Evolutionary conservation across 2,797 vertebrate genomes (phyloP).

Genomic region (Dendrocincla fuliginosa): DNA sequence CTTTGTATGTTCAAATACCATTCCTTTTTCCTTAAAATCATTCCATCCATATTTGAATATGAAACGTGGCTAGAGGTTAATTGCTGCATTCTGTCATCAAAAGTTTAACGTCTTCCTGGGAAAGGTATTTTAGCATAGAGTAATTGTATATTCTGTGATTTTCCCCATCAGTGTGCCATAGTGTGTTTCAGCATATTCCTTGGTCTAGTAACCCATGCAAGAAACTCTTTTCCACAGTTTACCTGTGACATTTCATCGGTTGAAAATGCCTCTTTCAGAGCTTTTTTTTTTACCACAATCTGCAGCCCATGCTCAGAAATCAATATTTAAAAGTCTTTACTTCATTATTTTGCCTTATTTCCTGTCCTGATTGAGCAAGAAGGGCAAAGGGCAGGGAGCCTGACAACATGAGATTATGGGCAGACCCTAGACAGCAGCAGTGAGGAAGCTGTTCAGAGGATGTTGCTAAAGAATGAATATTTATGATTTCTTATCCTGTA

Average conservation of each 20-base stretch:
- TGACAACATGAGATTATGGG: background rate
- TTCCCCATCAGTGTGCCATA: background rate
- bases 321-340: constrained; percentile 22
- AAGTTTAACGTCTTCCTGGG: background rate
- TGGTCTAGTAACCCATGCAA: background rate
- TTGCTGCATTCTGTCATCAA: background rate
- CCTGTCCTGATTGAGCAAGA: background rate
- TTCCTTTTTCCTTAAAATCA: background rate
- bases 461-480: constrained; percentile 18
- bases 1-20: background rate
- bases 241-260: background rate
- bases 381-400: constrained; percentile 16
- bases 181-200: background rate
- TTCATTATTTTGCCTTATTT: constrained; percentile 44
- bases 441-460: background rate
- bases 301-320: background rate
- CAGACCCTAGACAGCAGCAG: background rate
- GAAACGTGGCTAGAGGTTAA: background rate
- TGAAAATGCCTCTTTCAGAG: background rate
- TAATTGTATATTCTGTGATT: background rate
- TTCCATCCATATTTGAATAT: background rate
- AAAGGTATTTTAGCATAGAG: background rate
- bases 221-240: background rate
- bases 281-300: background rate
- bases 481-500: constrained; percentile 44